phyloP scores from a whole-genome alignment of 2,113 vertebrate genomes.

The Catagonus wagneri region DNA sequence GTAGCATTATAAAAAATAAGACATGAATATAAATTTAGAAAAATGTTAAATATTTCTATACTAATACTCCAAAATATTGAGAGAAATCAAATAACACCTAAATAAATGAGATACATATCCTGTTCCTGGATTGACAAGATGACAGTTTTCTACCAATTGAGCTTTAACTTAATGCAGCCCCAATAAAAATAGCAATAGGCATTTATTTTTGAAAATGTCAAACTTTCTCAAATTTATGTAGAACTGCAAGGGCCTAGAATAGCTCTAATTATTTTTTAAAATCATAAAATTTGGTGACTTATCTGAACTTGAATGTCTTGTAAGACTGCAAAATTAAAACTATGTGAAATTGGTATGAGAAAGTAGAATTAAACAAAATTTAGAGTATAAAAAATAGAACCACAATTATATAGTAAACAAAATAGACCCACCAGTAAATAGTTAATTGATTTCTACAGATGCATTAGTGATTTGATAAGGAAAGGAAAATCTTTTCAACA shows the following conservation, averaged over 20 bases:
- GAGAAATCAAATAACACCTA: background rate
- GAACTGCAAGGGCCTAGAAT: background rate
- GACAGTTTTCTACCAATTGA: background rate
- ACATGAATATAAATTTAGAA: background rate
- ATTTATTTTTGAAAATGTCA: conserved; percentile 39
- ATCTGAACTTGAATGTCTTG: background rate
- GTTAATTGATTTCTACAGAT: background rate
- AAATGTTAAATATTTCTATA: background rate
- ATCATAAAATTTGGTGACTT: background rate
- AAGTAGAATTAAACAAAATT: background rate
- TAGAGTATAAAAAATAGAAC: background rate
- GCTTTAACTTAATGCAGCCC: background rate
- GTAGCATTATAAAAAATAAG: background rate
- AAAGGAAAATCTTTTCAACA: background rate
- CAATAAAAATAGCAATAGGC: background rate
- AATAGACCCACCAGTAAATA: background rate
- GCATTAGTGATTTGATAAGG: background rate
- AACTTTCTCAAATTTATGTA: background rate
- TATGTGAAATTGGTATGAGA: background rate
- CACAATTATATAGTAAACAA: background rate
- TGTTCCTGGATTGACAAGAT: background rate
- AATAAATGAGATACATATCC: background rate
- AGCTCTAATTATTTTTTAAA: background rate
- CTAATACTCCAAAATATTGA: background rate
- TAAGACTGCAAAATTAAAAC: background rate